Evolutionary conservation across 2,888 invertebrate genomes (phyloP).

Genomic region (Toxonevra muliebris): DNA sequence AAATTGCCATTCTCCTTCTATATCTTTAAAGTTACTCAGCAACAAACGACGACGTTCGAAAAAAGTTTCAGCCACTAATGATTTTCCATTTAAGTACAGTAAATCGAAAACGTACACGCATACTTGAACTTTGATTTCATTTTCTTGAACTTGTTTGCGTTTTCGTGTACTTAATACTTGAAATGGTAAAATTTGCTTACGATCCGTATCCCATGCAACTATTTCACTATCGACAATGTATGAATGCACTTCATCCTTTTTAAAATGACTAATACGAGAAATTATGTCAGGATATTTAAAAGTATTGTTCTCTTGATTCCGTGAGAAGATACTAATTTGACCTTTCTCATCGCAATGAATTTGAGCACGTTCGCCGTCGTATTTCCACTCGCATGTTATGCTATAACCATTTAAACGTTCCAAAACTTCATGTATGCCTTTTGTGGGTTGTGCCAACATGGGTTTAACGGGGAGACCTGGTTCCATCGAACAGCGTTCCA

Average conservation of each 20-base stretch:
- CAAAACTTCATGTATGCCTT: constrained; percentile 89
- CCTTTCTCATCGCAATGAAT: constrained; percentile 79
- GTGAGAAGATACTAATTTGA: constrained; percentile 84
- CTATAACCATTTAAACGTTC: constrained; percentile 81
- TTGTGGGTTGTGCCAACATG: constrained; percentile 98
- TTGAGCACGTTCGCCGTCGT: constrained; percentile 99
- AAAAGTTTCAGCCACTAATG: constrained; percentile 84
- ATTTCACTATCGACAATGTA: constrained; percentile 97
- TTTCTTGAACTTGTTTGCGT: constrained; percentile 77
- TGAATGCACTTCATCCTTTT: constrained; percentile 71
- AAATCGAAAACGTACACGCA: constrained; percentile 98
- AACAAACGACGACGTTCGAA: constrained; percentile 77
- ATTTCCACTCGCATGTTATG: constrained; percentile 99
- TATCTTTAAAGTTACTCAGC: constrained; percentile 74
- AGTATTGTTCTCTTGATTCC: constrained; percentile 96
- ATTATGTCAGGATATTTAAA: constrained; percentile 96
- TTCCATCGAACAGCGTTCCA: constrained; percentile 82
- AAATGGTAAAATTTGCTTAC: constrained; percentile 92
- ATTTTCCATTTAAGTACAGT: constrained; percentile 86
- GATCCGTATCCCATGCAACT: constrained; percentile 93
- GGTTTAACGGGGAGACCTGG: constrained; percentile 96
- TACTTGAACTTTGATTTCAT: constrained; percentile 76
- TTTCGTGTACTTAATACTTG: constrained; percentile 95
- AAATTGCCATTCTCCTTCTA: constrained; percentile 86
- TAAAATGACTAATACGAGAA: constrained; percentile 71